Base-by-base conservation (phyloP, 2,888 invertebrate genomes). In the Aporophyla lueneburgensis region DNA sequence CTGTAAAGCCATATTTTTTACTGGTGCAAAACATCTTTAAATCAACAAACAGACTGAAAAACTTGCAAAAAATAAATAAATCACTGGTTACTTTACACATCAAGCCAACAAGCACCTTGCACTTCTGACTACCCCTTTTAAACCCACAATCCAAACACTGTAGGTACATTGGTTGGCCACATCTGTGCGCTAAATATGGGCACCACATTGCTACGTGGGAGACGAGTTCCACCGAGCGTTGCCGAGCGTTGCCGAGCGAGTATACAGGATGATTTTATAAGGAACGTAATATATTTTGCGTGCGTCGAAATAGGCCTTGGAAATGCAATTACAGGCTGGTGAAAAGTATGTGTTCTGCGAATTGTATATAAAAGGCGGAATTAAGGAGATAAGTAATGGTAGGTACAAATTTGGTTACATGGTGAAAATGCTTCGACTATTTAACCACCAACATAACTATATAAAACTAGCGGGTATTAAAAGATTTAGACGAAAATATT, bases 191-290 rank as follows among this genome's bases (percentile, higher is more conserved):
- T 90, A 91, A 93, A 93, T 92, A 91, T 93, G 93, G 92, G 71
- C 69, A 84, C 81, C 93, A 93, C 92, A 93, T 93, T 93, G 92
- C 87, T 85, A 92, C 91, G 93, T 91, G 93, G 93, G 93, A 92
- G 93, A 92, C 76, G 76, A 40, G 70, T 40, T 78, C 81, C 81
- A 69, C 76, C 78, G 74, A 66, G 77, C 53, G 66, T 49, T 81
- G 69, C 76, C 78, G 74, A 66, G 77, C 53, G 66, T 49, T 63
- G 63, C 71, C 71, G 77, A 71, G 58, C 24, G 10, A 46, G 75
- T 79, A 82, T 87, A 92, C 88, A 89, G 90, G 87, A 49, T 89
- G 71, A 10, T 73, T 71, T 70, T 61, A 16, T 62, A 0, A 59
- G n/a, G 6, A 67, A 3, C 16, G 51, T 77, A 16, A 62, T 56